Evolutionary conservation across 2,797 vertebrate genomes (phyloP), one percentile per base, ranked within the genome.

Genomic region (Molossus molossus): DNA sequence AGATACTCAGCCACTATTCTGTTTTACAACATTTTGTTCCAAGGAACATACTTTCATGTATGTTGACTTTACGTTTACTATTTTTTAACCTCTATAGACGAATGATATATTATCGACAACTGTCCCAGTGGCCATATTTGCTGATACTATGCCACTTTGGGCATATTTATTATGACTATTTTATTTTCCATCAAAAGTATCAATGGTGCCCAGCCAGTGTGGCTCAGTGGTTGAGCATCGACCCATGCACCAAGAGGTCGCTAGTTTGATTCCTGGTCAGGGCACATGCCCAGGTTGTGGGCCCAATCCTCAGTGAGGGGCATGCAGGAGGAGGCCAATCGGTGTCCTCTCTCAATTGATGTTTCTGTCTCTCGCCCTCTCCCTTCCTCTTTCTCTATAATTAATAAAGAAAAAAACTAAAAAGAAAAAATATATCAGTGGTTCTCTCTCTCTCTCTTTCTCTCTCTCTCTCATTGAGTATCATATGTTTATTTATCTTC

Each of bases 31-130:
- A 72, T 81, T 40, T 76, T 45, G 29, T 45, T 20, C 80, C 57
- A 76, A 48, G 76, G 25, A 81, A 45, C 72, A 45, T 69, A 53
- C 27, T 64, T 53, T 94, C 55, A 62, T 12, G 10, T 62, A 21
- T 77, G 17, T 29, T 93, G 80, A 92, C 48, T 82, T 92, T 50
- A 33, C 23, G 80, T 79, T 75, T 96, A n/a, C 37, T 85, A 8
- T 91, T 95, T 94, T 95, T 81, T 70, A 87, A 92, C 67, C 20
- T 53, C 89, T 69, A 4, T 5, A 87, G 53, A 64, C 37, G 87
- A 60, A 55, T 45, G 23, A 45, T 69, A 20, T 11, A 62, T 83
- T 89, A 40, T 83, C 25, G 70, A n/a, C 89, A 37, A 79, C 72
- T 84, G 25, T 83, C 11, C 45, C 17, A 55, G 85, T 33, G 45